phyloP scores from a whole-genome alignment of 2,888 invertebrate genomes.

The Amiota communis region DNA sequence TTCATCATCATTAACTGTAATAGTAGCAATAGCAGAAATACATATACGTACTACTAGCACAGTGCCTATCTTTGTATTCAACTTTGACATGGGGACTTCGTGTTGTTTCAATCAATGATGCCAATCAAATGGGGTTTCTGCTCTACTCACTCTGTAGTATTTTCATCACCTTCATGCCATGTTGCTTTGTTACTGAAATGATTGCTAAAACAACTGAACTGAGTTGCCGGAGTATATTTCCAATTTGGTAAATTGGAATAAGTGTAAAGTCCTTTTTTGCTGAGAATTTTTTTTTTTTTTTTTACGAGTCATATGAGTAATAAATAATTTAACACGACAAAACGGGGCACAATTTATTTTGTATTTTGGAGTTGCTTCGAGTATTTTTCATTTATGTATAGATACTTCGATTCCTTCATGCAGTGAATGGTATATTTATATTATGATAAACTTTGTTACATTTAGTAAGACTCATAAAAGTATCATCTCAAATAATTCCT shows the following conservation, averaged over 20 bases:
- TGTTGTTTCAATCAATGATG: constrained; percentile 69
- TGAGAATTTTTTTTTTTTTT: not conserved
- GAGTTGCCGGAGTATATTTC: constrained; percentile 12
- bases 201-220: not conserved
- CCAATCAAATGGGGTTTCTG: constrained; percentile 64
- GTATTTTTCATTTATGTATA: not conserved
- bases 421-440: too few relatives aligned
- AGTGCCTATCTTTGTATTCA: constrained; percentile 25
- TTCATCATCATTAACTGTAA: too few relatives aligned
- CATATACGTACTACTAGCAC: too few relatives aligned
- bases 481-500: not conserved
- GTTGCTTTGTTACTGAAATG: constrained; percentile 11
- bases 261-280: constrained; percentile 5
- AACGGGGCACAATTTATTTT: constrained; percentile 19
- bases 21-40: too few relatives aligned
- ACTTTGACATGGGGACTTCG: constrained; percentile 50
- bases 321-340: constrained; percentile 17
- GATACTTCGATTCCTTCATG: not conserved
- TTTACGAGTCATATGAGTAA: constrained; percentile 20
- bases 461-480: not conserved
- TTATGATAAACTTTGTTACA: not conserved
- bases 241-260: constrained; percentile 21
- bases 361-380: not conserved
- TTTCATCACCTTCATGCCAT: constrained; percentile 54
- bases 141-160: constrained; percentile 48